Conservation (phyloP, 2,113 vertebrate species). For the Lycaon pictus region DNA sequence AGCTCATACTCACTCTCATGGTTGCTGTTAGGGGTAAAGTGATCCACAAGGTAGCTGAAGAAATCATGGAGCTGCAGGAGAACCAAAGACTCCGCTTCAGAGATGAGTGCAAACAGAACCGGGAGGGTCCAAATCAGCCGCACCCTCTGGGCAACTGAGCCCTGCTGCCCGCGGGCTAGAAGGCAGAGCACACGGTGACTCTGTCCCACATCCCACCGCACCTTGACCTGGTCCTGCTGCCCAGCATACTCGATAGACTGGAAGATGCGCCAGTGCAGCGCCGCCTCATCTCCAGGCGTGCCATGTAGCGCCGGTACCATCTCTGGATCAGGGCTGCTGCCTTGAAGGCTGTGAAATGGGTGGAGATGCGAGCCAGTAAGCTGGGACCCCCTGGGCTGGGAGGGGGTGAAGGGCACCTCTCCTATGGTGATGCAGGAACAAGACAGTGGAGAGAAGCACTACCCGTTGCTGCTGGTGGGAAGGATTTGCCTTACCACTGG, state of each 20-base stretch:
- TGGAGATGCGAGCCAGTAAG: background rate
- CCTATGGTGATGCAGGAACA: background rate
- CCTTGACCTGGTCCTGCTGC: constrained; percentile 96
- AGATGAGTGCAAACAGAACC: background rate
- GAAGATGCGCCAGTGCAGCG: constrained; percentile 97
- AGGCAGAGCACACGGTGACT: fast-evolving
- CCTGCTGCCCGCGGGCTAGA: background rate
- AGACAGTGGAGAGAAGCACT: too few relatives aligned
- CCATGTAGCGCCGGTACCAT: constrained; percentile 94
- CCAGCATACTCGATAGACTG: constrained; percentile 96
- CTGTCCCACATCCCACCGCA: constrained; percentile 56
- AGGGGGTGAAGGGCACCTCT: background rate
- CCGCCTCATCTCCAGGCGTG: constrained; percentile 94
- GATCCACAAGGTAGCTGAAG: constrained; percentile 94
- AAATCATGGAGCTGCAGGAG: constrained; percentile 93
- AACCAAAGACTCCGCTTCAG: background rate
- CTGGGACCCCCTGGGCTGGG: background rate
- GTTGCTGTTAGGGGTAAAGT: constrained; percentile 91
- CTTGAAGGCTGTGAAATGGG: constrained; percentile 89
- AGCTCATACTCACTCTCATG: constrained; percentile 90
- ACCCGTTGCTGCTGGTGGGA: fast-evolving
- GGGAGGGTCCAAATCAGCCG: background rate
- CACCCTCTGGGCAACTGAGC: background rate
- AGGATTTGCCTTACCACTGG: background rate
- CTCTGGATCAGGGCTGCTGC: constrained; percentile 94